Percentiles rank a stretch among this genome's conserved stretches.
phyloP scores from a whole-genome alignment of 2,888 invertebrate genomes.

The Sesamia inferens region DNA sequence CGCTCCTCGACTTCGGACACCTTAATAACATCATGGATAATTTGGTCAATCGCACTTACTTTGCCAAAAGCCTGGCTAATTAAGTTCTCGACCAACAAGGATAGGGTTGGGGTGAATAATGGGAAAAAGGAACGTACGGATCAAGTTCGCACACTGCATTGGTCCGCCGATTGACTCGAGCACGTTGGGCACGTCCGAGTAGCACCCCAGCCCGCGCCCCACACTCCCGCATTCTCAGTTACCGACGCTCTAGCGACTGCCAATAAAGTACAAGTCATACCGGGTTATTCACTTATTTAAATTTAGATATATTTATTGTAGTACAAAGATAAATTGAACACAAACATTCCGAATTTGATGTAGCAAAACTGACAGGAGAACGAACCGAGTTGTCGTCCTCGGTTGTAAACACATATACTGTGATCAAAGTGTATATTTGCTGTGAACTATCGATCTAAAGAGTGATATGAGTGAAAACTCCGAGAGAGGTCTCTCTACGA shows the following conservation, averaged over 20 bases:
- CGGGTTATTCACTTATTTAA: conserved; percentile 86
- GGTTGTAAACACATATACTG: conserved; percentile 74
- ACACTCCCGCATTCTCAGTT: conserved; percentile 82
- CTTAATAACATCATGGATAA: conserved; percentile 74
- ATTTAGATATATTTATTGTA: conserved; percentile 86
- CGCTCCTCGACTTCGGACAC: conserved; percentile 53
- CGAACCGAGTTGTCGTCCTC: conserved; percentile 80
- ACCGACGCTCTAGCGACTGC: conserved; percentile 89
- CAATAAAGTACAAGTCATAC: conserved; percentile 90
- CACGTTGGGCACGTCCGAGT: conserved; percentile 79
- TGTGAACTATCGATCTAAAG: background rate
- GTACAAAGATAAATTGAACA: conserved; percentile 83
- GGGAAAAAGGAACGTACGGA: conserved; percentile 89
- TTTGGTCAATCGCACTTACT: conserved; percentile 63
- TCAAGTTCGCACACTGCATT: conserved; percentile 88
- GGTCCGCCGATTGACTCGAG: conserved; percentile 85
- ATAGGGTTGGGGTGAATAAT: conserved; percentile 86
- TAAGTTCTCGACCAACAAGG: conserved; percentile 77
- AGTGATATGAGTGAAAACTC: background rate
- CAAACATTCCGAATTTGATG: conserved; percentile 74
- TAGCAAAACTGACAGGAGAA: conserved; percentile 74
- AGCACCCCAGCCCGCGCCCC: conserved; percentile 78
- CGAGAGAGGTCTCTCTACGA: no score
- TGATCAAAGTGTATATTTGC: background rate
- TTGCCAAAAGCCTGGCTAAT: conserved; percentile 69